Conservation (phyloP, 2,797 vertebrate genomes). For the Hoplostethus mediterraneus region DNA sequence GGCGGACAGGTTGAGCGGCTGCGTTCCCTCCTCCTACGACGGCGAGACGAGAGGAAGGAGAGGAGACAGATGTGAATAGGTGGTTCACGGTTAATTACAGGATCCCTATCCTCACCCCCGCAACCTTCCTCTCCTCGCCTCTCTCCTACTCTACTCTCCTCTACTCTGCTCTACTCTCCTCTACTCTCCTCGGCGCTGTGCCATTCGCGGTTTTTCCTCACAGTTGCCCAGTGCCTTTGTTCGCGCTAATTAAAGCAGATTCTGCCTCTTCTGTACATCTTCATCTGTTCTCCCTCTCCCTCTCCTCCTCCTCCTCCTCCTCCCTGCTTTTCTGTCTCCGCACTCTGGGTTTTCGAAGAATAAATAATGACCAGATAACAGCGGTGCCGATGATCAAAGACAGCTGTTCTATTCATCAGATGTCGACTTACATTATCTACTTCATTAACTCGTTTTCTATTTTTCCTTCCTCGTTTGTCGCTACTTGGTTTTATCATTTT, state of each 20-base stretch:
- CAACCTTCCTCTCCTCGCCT: constrained; percentile 46
- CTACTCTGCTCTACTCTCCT: constrained; percentile 48
- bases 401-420: constrained; percentile 86
- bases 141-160: constrained; percentile 1
- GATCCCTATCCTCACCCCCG: constrained; percentile 84
- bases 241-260: constrained; percentile 97
- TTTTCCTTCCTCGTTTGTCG: constrained; percentile 78
- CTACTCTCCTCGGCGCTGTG: constrained; percentile 89
- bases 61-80: constrained; percentile 75
- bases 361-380: constrained; percentile 85
- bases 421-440: constrained; percentile 83
- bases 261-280: constrained; percentile 93
- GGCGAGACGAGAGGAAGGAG: constrained; percentile 64
- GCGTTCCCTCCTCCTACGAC: constrained; percentile 93
- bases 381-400: constrained; percentile 80
- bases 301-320: constrained; percentile 79
- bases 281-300: constrained; percentile 89
- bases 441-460: constrained; percentile 84
- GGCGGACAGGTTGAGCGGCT: constrained; percentile 97
- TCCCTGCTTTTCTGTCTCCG: constrained; percentile 77
- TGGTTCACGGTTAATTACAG: constrained; percentile 89
- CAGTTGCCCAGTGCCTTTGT: constrained; percentile 91
- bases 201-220: constrained; percentile 93
- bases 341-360: constrained; percentile 79
- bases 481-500: constrained; percentile 64